These are phyloP conservation scores for Caenorhabditis sp. DNA, from an alignment of 2,888 invertebrate genomes.

Conservation along the genomic window DNA sequence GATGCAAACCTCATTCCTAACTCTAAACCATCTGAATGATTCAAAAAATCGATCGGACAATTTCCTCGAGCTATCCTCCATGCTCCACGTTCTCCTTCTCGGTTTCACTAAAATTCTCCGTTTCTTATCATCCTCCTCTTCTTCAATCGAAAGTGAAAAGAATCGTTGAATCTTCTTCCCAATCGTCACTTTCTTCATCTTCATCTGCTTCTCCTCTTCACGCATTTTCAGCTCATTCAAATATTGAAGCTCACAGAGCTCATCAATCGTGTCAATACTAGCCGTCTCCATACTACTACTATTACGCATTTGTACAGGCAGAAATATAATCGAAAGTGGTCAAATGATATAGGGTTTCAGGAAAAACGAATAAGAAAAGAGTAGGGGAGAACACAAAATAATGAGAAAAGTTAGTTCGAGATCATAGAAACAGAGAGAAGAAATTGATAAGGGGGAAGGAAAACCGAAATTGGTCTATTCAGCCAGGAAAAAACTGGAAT, in stretches of 20 bases:
- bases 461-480: no score
- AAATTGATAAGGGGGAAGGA: no score
- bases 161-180: constrained; percentile 22
- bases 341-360: not conserved
- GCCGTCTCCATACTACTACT: constrained; percentile 2
- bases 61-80: not conserved
- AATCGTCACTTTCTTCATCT: constrained; percentile 9
- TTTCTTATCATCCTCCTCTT: not conserved
- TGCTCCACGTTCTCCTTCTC: not conserved
- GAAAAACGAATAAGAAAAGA: not conserved
- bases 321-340: constrained; percentile 20
- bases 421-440: constrained; percentile 8
- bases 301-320: not conserved
- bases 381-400: not conserved
- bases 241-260: constrained; percentile 37
- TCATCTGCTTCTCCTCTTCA: not conserved
- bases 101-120: not conserved
- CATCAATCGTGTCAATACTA: constrained; percentile 36
- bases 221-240: constrained; percentile 9
- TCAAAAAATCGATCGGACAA: not conserved
- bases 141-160: not conserved
- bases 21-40: not conserved
- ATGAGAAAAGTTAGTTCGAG: not conserved
- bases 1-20: not conserved
- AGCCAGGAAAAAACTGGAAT: no score